Conservation (phyloP, 2,797 vertebrate species). For the Graptemys geographica region DNA sequence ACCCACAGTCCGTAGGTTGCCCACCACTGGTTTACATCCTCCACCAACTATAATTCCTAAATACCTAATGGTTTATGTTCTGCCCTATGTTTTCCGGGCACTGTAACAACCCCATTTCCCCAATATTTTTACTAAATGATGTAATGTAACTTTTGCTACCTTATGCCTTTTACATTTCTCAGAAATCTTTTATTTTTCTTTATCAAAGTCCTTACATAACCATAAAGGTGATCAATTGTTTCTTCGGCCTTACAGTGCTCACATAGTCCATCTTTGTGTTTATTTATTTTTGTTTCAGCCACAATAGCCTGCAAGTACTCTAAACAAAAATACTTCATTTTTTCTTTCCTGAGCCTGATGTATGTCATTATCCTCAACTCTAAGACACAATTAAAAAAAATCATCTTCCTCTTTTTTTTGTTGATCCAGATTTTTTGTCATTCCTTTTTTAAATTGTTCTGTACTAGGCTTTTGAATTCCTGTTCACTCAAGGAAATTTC, state of each 20-base stretch:
- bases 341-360: not conserved
- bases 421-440: not conserved
- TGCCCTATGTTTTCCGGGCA: not conserved
- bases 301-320: not conserved
- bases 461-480: not conserved
- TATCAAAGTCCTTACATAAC: not conserved
- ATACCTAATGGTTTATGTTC: not conserved
- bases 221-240: not conserved
- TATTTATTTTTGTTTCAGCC: not conserved
- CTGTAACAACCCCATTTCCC: not conserved
- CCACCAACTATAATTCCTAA: not conserved
- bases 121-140: not conserved
- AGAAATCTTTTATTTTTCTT: not conserved
- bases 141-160: not conserved
- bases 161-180: not conserved
- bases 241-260: not conserved
- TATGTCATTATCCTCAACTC: not conserved
- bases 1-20: no score
- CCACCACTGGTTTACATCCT: no score
- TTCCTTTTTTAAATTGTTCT: not conserved
- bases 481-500: not conserved
- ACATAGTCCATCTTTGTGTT: not conserved
- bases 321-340: not conserved
- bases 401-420: not conserved
- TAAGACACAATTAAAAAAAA: not conserved